Conservation (phyloP, 2,888 invertebrate species). For the Uropetala carovei region DNA sequence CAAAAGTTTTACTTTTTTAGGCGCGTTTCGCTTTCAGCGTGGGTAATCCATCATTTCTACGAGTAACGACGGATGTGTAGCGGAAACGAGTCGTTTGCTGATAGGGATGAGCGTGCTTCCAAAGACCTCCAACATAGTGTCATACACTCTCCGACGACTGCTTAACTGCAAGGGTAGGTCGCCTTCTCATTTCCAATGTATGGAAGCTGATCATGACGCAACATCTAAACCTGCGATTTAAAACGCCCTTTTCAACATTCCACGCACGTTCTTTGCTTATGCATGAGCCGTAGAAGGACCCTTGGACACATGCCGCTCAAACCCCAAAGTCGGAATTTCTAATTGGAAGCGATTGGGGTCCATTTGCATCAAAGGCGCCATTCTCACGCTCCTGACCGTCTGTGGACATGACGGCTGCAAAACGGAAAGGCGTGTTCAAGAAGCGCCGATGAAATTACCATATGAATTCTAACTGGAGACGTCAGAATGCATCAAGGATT, state of each 20-base stretch:
- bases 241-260: background rate
- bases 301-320: background rate
- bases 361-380: slow-evolving; percentile 6
- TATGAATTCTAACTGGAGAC: background rate
- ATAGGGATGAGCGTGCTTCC: too few species aligned
- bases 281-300: background rate
- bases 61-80: too few species aligned
- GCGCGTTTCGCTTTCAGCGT: too few species aligned
- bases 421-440: background rate
- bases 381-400: background rate
- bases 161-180: too few species aligned
- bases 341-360: background rate
- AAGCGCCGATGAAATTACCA: background rate
- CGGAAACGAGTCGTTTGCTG: too few species aligned
- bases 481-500: background rate
- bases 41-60: too few species aligned
- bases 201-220: background rate
- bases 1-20: too few species aligned
- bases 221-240: background rate
- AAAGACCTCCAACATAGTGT: too few species aligned
- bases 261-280: slow-evolving; percentile 2
- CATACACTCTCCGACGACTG: too few species aligned
- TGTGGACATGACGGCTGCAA: background rate
- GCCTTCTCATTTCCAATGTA: too few species aligned
- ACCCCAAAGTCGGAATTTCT: slow-evolving; percentile 12